These are phyloP conservation scores for Tamandua tetradactyla DNA, from an alignment of 2,797 vertebrate genomes.

Conservation along the genomic window DNA sequence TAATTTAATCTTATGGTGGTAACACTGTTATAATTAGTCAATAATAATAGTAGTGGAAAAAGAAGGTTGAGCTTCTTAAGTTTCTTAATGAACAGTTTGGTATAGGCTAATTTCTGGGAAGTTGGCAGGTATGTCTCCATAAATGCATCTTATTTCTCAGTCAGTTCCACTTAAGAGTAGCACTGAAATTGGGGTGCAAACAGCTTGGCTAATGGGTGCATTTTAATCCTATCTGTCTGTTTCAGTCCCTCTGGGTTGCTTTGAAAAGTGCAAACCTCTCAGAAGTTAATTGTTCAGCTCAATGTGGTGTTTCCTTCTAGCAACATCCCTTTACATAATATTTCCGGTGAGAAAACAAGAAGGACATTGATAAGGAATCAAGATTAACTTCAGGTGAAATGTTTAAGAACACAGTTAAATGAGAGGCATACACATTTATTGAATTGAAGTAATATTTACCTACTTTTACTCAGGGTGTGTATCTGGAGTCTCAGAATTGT, in stretches of 20 bases:
- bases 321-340: neutral
- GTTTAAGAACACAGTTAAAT: constrained; percentile 41
- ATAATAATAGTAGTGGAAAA: constrained; percentile 30
- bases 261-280: constrained; percentile 48
- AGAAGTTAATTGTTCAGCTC: constrained; percentile 14
- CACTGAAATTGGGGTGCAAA: constrained; percentile 33
- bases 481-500: neutral
- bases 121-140: neutral
- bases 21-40: constrained; percentile 44
- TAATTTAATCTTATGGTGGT: constrained; percentile 59
- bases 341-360: constrained; percentile 53
- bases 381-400: constrained; percentile 47
- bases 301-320: constrained; percentile 14
- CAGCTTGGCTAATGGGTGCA: neutral
- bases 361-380: constrained; percentile 43
- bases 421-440: constrained; percentile 17
- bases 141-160: constrained; percentile 40
- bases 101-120: constrained; percentile 2
- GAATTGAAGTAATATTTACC: constrained; percentile 22
- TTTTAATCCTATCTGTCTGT: neutral
- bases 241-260: constrained; percentile 19
- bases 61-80: constrained; percentile 6
- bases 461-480: neutral
- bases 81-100: constrained; percentile 50
- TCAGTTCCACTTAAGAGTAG: constrained; percentile 18